Evolutionary conservation across 2,113 vertebrate genomes (phyloP), one percentile per base, ranked within the genome.

Genomic region (Noturus placidus): DNA sequence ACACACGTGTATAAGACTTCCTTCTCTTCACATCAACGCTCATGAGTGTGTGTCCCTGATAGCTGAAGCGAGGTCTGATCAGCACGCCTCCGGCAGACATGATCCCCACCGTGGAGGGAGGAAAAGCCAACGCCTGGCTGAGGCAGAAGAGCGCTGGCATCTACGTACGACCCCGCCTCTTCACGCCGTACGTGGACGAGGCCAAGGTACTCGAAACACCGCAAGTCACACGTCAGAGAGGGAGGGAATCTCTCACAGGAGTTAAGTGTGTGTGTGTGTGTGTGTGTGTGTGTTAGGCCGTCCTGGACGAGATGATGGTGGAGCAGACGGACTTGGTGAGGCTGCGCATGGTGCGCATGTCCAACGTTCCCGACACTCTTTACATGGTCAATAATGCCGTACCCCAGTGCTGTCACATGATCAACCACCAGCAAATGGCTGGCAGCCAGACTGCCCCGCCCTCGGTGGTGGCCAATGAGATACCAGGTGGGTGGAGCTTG

Each of bases 231-330:
- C 42, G 22, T 46, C 76, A n/a, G 46, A 52, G 35, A 5, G 76
- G 30, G 50, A 52, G 50, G 30, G 54, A 81, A 11, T 59, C n/a
- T 46, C 54, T 33, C 5, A 25, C 25, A 52, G 8, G 2, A 83
- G 25, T 10, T n/a, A 9, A 67, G 76, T 52, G 74, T 50, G 74
- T 77, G 52, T 80, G 77, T 57, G 52, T 80, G 78, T 80, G n/a
- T 57, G 78, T 80, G 78, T 80, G 80, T 77, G 27, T 90, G 35
- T 72, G 38, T 86, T 89, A 99, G 98, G 96, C 97, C 0, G 96
- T 97, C 38, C 95, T 99, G 67, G 98, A 99, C 63, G 98, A 99
- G 93, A 99, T 99, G 97, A 99, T 99, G 98, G 97, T 99, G 92
- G 98, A 99, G 89, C 98, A 99, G 83, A 99, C 97, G 0, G 98